A percentile compares a stretch with the other conserved stretches of the same genome.
phyloP scores from a whole-genome alignment of 2,113 vertebrate genomes.

The Peromyscus leucopus region DNA sequence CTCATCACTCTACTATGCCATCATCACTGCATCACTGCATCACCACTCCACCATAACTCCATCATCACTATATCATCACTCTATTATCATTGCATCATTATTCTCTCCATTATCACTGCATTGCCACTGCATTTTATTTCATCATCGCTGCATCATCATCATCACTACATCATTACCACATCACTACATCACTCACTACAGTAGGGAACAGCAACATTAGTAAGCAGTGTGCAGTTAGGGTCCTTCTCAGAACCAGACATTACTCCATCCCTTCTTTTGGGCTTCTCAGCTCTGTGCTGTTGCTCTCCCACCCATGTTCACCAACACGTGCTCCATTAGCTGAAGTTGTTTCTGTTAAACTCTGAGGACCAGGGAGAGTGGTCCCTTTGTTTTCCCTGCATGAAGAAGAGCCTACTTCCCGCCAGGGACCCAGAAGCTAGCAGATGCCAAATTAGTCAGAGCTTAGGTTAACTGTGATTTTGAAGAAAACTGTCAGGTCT shows the following conservation, averaged over 20 bases:
- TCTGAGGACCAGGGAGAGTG: neutral
- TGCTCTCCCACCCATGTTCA: neutral
- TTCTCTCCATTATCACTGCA: neutral
- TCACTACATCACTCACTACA: neutral
- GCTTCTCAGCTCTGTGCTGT: neutral
- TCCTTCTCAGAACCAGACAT: neutral
- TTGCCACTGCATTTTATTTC: neutral
- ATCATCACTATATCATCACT: neutral
- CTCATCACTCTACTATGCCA: no score
- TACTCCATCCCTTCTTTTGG: neutral
- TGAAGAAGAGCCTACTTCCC: neutral
- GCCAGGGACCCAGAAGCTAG: neutral
- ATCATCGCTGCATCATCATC: neutral
- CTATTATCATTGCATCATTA: neutral
- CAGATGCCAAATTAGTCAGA: neutral
- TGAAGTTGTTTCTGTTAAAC: neutral
- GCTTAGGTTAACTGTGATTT: neutral
- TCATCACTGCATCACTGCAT: neutral
- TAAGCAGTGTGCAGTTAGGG: neutral
- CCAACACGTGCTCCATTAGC: neutral
- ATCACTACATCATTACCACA: neutral
- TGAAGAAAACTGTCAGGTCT: fast-evolving
- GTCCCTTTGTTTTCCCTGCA: neutral
- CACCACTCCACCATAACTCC: neutral
- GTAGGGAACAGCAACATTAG: neutral